Evolutionary conservation across 2,113 vertebrate genomes (phyloP).

Genomic region (Mus musculus): GRCm39 chr10:87613001-87613500

Average conservation of each 20-base stretch:
- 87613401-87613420: neutral
- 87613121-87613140: conserved; percentile 67
- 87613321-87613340: neutral
- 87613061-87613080: neutral
- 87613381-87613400: neutral
- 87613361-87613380: neutral
- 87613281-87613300: neutral
- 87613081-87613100: neutral
- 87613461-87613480: too few relatives aligned
- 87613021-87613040: neutral
- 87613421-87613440: neutral
- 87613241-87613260: conserved; percentile 56
- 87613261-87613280: conserved; percentile 38
- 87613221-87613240: conserved; percentile 48
- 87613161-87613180: conserved; percentile 67
- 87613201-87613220: conserved; percentile 67
- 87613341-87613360: neutral
- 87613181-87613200: conserved; percentile 66
- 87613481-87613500: too few relatives aligned
- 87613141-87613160: conserved; percentile 59
- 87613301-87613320: neutral
- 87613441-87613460: too few relatives aligned
- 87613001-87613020: neutral
- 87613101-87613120: conserved; percentile 51
- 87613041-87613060: neutral